Percentiles rank a stretch among this genome's conserved stretches.
Conservation (phyloP, 2,797 vertebrate genomes). For the Nasua narica region DNA sequence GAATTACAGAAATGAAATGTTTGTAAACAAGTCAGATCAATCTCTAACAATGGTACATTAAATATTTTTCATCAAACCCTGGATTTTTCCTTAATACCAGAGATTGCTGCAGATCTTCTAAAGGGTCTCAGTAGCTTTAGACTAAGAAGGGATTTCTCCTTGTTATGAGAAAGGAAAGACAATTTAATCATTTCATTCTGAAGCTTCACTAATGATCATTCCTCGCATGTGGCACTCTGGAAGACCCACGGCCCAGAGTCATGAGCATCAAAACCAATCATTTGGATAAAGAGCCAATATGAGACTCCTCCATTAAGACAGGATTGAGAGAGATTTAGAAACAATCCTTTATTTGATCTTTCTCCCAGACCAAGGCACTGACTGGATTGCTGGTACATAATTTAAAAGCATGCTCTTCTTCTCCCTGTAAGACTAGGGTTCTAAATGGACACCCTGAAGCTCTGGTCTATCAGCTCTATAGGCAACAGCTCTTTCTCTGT, state of each 20-base stretch:
- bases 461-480: not conserved
- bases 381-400: not conserved
- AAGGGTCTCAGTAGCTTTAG: not conserved
- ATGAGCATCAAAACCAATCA: not conserved
- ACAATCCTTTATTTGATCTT: not conserved
- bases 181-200: not conserved
- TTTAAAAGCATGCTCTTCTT: not conserved
- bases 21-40: not conserved
- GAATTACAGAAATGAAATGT: not conserved
- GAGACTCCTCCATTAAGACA: not conserved
- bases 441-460: not conserved
- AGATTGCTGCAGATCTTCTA: not conserved
- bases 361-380: not conserved
- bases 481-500: accelerated
- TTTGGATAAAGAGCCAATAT: not conserved
- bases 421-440: not conserved
- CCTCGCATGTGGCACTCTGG: not conserved
- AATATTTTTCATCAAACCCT: not conserved
- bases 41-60: not conserved
- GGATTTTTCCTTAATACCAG: not conserved
- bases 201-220: not conserved
- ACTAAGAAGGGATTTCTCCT: not conserved
- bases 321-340: not conserved
- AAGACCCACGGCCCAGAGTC: not conserved
- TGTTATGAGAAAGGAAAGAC: not conserved